Evolutionary conservation across 2,113 vertebrate genomes (phyloP).

Genomic region (Scomber scombrus): DNA sequence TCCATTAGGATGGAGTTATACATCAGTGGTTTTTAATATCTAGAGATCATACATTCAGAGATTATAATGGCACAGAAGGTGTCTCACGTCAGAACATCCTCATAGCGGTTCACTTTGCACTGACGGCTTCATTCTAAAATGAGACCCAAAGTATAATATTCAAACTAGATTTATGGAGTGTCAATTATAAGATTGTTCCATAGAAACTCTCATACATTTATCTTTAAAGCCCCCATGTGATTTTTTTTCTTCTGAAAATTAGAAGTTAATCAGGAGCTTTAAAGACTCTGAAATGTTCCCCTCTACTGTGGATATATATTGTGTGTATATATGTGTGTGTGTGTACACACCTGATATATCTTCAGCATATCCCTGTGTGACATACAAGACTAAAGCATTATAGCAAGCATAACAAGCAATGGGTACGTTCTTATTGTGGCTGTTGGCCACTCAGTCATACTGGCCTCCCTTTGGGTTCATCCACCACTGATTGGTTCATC

Average conservation of each 20-base stretch:
- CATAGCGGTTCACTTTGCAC: neutral
- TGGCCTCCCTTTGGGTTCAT: slow-evolving; percentile 53
- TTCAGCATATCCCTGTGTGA: slow-evolving; percentile 25
- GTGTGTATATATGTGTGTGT: neutral
- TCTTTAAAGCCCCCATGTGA: neutral
- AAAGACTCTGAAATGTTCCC: neutral
- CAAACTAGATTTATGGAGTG: neutral
- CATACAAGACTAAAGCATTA: slow-evolving; percentile 55
- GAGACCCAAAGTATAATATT: neutral
- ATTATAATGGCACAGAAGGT: slow-evolving; percentile 63
- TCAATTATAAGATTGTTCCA: neutral
- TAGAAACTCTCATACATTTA: neutral
- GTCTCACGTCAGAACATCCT: slow-evolving; percentile 19
- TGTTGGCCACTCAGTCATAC: slow-evolving; percentile 33
- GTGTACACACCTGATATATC: neutral
- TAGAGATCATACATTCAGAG: slow-evolving; percentile 40
- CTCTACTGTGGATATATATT: slow-evolving; percentile 25
- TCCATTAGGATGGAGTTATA: neutral
- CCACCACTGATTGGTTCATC: slow-evolving; percentile 7
- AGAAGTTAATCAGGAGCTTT: neutral
- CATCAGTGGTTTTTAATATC: slow-evolving; percentile 12
- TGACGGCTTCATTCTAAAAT: neutral
- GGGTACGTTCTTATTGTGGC: slow-evolving; percentile 7
- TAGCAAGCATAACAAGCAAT: slow-evolving; percentile 57
- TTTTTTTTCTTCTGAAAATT: too few species aligned